Evolutionary conservation across 2,888 invertebrate genomes (phyloP).

Genomic region (Erynnis tages): DNA sequence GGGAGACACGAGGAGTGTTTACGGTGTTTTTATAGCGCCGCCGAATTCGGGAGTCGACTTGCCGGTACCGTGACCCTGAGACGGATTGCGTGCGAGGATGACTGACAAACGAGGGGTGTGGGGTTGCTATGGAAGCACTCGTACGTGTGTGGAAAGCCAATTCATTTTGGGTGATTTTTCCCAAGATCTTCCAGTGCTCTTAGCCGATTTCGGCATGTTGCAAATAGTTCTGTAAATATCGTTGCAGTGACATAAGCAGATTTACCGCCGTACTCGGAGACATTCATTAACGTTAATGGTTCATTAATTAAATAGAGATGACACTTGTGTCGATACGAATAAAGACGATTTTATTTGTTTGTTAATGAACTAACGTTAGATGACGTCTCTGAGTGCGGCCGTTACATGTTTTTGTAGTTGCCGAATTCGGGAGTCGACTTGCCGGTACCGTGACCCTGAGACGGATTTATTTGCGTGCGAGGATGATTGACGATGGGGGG

Average conservation of each 20-base stretch:
- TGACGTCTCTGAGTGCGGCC: too few species aligned
- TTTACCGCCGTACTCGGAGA: too few species aligned
- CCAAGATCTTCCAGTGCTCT: too few species aligned
- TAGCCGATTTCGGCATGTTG: too few species aligned
- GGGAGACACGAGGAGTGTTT: constrained; percentile 9
- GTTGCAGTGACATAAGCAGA: too few species aligned
- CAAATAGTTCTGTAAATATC: too few species aligned
- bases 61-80: constrained; percentile 15
- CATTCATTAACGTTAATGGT: too few species aligned
- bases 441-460: constrained; percentile 15
- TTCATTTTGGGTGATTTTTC: too few species aligned
- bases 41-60: constrained; percentile 9
- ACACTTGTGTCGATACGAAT: too few species aligned
- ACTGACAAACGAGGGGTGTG: not conserved
- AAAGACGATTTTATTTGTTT: too few species aligned
- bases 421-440: constrained; percentile 9
- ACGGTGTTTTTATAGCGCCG: constrained; percentile 16
- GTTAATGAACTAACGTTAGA: too few species aligned
- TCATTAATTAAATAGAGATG: too few species aligned
- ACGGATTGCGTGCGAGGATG: not conserved
- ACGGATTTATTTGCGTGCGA: not conserved
- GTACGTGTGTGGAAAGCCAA: not conserved
- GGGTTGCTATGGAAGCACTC: not conserved
- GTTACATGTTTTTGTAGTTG: constrained; percentile 17
- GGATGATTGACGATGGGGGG: not conserved